phyloP scores from a whole-genome alignment of 2,113 vertebrate species.

The Gymnorhina tibicen region DNA sequence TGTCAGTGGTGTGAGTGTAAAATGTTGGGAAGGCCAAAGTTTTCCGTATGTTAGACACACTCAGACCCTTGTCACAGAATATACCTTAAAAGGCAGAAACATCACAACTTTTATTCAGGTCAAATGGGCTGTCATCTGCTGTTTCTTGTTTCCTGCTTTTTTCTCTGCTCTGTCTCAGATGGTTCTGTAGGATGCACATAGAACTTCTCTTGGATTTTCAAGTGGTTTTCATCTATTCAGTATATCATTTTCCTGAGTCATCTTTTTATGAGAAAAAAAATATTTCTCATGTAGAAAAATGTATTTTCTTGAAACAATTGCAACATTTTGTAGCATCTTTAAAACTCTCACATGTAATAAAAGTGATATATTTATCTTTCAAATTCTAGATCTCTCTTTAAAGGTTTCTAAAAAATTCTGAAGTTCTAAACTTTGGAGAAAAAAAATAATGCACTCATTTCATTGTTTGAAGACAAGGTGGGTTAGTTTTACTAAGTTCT shows the following conservation, averaged over 20 bases:
- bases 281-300: background rate
- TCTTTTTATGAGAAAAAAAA: background rate
- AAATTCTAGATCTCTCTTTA: background rate
- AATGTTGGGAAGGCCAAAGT: background rate
- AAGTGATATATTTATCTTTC: background rate
- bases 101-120: background rate
- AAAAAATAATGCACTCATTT: background rate
- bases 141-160: background rate
- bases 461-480: background rate
- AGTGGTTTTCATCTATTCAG: background rate
- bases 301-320: background rate
- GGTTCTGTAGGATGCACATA: rapidly evolving
- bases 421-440: background rate
- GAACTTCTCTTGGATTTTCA: background rate
- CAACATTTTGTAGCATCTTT: background rate
- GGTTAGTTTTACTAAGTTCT: background rate
- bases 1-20: background rate
- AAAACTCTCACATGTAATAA: background rate
- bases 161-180: background rate
- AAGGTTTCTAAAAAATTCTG: background rate
- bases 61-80: background rate
- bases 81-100: background rate
- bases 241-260: background rate
- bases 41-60: background rate
- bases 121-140: background rate